phyloP scores from a whole-genome alignment of 2,888 invertebrate genomes.

The Clusia tigrina region DNA sequence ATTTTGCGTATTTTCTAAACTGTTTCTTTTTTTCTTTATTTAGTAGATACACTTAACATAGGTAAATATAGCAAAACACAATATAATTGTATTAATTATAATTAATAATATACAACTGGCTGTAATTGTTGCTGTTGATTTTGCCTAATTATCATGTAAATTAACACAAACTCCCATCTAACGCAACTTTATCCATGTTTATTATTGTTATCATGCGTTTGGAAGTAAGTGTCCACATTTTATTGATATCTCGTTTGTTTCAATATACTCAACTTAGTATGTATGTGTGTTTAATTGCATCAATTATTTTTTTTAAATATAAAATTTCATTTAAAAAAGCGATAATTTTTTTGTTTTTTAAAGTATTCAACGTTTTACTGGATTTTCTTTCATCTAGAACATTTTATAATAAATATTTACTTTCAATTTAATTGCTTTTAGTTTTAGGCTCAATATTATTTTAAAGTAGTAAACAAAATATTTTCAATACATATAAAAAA shows the following conservation, averaged over 20 bases:
- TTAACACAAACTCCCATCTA: not conserved
- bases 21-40: not conserved
- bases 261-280: slow-evolving; percentile 2
- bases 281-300: not conserved
- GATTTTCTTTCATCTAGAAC: slow-evolving; percentile 14
- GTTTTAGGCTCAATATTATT: slow-evolving; percentile 38
- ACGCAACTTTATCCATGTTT: not conserved
- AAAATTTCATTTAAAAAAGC: slow-evolving; percentile 55
- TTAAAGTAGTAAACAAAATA: slow-evolving; percentile 33
- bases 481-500: not conserved
- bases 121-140: not conserved
- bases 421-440: slow-evolving; percentile 33
- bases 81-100: slow-evolving; percentile 10
- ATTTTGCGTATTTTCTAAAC: no score
- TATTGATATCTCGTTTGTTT: not conserved
- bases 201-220: not conserved
- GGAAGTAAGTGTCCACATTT: no score
- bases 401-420: slow-evolving; percentile 17
- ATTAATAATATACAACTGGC: slow-evolving; percentile 10
- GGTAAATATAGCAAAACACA: slow-evolving; percentile 13
- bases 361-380: not conserved
- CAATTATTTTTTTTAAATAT: slow-evolving; percentile 39
- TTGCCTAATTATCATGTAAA: not conserved
- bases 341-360: slow-evolving; percentile 43
- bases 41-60: slow-evolving; percentile 8